Evolutionary conservation across 1,140 invertebrate species (phyloP).

Genomic region (Heliconius hermathena): DNA sequence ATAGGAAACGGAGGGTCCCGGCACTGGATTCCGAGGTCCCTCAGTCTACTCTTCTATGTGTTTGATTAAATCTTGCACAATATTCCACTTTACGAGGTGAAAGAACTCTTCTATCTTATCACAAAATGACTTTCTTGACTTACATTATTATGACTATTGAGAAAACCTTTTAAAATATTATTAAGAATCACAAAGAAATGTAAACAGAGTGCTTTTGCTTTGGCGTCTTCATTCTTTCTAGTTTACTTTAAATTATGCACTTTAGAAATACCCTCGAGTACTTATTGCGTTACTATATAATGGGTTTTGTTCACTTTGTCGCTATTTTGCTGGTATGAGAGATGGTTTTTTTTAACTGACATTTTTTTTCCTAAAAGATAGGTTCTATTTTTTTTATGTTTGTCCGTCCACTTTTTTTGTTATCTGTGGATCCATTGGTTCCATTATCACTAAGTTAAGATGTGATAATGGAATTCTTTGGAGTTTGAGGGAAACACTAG

Average conservation of each 20-base stretch:
- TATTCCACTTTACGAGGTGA: not conserved
- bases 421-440: too few species aligned
- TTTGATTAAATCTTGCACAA: not conserved
- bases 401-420: too few species aligned
- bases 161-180: slow-evolving; percentile 14
- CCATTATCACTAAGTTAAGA: too few species aligned
- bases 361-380: not conserved
- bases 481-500: too few species aligned
- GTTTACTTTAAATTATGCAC: slow-evolving; percentile 31
- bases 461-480: too few species aligned
- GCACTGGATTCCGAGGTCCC: too few species aligned
- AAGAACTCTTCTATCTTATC: not conserved
- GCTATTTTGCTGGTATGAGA: not conserved
- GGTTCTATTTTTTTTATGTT: too few species aligned
- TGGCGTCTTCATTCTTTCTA: slow-evolving; percentile 16
- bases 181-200: slow-evolving; percentile 12
- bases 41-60: too few species aligned
- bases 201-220: slow-evolving; percentile 3
- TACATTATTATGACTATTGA: slow-evolving; percentile 5
- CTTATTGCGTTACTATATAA: slow-evolving; percentile 21
- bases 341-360: not conserved
- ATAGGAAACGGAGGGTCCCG: too few species aligned
- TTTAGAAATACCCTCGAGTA: not conserved
- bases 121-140: not conserved
- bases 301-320: slow-evolving; percentile 21